Evolutionary conservation across 2,797 vertebrate genomes (phyloP).

Genomic region (Gephyroberyx darwinii): DNA sequence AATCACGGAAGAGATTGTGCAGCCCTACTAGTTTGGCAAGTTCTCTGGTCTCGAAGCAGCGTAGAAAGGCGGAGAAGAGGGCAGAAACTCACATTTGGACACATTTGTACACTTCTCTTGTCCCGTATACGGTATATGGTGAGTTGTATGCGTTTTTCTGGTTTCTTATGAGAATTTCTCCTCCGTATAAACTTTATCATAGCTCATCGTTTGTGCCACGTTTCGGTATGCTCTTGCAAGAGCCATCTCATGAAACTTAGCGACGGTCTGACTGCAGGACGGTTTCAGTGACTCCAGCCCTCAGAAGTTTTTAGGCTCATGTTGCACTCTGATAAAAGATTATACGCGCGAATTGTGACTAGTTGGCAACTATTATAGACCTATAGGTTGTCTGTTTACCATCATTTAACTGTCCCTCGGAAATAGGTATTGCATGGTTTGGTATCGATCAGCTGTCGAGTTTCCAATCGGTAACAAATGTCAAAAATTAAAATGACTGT

Average conservation of each 20-base stretch:
- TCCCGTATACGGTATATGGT: constrained; percentile 71
- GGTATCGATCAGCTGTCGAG: constrained; percentile 50
- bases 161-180: constrained; percentile 27
- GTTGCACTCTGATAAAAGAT: constrained; percentile 40
- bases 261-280: constrained; percentile 38
- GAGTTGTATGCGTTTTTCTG: constrained; percentile 68
- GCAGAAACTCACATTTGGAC: constrained; percentile 64
- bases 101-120: constrained; percentile 66
- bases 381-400: neutral
- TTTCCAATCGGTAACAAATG: constrained; percentile 32
- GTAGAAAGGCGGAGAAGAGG: constrained; percentile 70
- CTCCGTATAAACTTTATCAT: constrained; percentile 29
- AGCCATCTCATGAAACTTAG: constrained; percentile 60
- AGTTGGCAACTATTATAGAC: neutral
- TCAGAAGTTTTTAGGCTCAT: constrained; percentile 13
- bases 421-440: constrained; percentile 54
- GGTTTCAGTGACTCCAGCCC: constrained; percentile 43
- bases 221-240: constrained; percentile 74
- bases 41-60: constrained; percentile 68
- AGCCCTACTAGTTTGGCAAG: constrained; percentile 80
- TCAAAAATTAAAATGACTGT: constrained; percentile 38
- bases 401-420: constrained; percentile 15
- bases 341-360: neutral
- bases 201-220: constrained; percentile 79
- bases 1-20: constrained; percentile 86